Conservation (phyloP, 2,113 vertebrate species). For the Oncorhynchus kisutch region DNA sequence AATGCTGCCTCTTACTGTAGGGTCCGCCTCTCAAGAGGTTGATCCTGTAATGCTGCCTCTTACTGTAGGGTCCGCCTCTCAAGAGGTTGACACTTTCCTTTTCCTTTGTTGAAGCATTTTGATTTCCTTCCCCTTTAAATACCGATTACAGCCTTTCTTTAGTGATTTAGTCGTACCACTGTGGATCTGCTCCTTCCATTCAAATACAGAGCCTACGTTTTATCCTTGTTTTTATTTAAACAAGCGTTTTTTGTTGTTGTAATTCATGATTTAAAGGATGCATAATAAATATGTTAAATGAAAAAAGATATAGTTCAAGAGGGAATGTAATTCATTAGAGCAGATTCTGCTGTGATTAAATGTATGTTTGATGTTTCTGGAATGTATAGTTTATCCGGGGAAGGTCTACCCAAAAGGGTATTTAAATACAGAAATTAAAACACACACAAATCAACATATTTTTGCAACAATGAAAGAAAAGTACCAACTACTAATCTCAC, state of each 20-base stretch:
- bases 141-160: not conserved
- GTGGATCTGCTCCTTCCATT: no score
- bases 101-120: not conserved
- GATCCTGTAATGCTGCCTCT: slow-evolving; percentile 58
- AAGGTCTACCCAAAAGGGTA: slow-evolving; percentile 23
- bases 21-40: no score
- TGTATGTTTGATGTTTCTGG: slow-evolving; percentile 34
- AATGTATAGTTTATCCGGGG: slow-evolving; percentile 33
- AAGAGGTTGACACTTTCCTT: slow-evolving; percentile 7
- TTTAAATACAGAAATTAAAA: slow-evolving; percentile 43
- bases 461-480: slow-evolving; percentile 52
- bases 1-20: slow-evolving; percentile 49
- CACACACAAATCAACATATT: slow-evolving; percentile 44
- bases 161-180: not conserved
- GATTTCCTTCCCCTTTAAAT: not conserved
- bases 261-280: slow-evolving; percentile 42
- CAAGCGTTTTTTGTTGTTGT: slow-evolving; percentile 50
- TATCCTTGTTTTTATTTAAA: slow-evolving; percentile 43
- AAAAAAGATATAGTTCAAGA: slow-evolving; percentile 21
- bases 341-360: slow-evolving; percentile 39
- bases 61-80: slow-evolving; percentile 34
- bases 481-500: slow-evolving; percentile 74
- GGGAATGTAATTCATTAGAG: not conserved
- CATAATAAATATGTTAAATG: slow-evolving; percentile 38
- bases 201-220: not conserved